Conservation (phyloP, 2,888 invertebrate species). For the Epinotia nisella region DNA sequence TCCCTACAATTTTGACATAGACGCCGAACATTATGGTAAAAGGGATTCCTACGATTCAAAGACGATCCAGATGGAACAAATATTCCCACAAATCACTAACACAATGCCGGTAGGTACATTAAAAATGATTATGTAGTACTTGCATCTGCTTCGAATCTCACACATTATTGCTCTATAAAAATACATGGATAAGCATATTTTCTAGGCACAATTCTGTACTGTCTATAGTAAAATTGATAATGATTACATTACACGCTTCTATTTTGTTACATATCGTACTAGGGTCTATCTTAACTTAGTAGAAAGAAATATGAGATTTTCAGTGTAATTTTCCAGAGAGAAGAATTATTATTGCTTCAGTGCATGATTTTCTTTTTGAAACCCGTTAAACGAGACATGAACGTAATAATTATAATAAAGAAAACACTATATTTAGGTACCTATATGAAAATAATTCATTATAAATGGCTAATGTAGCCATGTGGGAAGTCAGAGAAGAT, state of each 20-base stretch:
- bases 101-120: conserved; percentile 24
- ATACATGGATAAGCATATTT: conserved; percentile 80
- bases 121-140: conserved; percentile 34
- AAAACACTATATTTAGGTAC: not conserved
- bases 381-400: conserved; percentile 12
- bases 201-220: conserved; percentile 84
- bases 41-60: conserved; percentile 75
- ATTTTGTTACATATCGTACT: conserved; percentile 65
- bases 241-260: conserved; percentile 78
- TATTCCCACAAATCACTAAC: conserved; percentile 17
- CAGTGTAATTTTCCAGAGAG: conserved; percentile 4
- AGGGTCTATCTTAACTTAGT: conserved; percentile 59
- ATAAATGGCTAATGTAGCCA: conserved; percentile 29
- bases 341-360: conserved; percentile 15
- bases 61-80: conserved; percentile 56
- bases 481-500: conserved; percentile 26
- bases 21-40: conserved; percentile 73
- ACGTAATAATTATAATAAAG: not conserved
- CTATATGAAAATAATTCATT: conserved; percentile 11
- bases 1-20: conserved; percentile 79
- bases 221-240: conserved; percentile 69
- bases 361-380: conserved; percentile 13
- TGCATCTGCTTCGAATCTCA: conserved; percentile 71
- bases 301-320: conserved; percentile 53
- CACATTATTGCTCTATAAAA: conserved; percentile 80